These are phyloP conservation scores for Sitophilus oryzae DNA, from an alignment of 1,140 invertebrate genomes.

Conservation along the genomic window DNA sequence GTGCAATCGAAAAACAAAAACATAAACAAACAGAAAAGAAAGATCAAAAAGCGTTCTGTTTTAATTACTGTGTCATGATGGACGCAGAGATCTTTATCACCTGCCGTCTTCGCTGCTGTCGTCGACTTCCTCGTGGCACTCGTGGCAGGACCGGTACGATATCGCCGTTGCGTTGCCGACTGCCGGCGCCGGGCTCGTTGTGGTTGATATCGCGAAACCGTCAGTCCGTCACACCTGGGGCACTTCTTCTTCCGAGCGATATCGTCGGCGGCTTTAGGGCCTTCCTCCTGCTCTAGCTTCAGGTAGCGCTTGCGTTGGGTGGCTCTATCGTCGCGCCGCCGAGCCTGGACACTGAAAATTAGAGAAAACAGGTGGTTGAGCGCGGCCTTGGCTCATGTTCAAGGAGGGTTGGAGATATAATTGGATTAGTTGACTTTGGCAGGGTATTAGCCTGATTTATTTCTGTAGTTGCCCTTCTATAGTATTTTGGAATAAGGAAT, in stretches of 20 bases:
- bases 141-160: slow-evolving; percentile 16
- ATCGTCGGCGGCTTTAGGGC: slow-evolving; percentile 3
- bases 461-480: too few species aligned
- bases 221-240: slow-evolving; percentile 7
- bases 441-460: background rate
- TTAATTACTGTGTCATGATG: slow-evolving; percentile 23
- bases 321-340: background rate
- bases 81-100: slow-evolving; percentile 16
- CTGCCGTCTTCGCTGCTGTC: slow-evolving; percentile 7
- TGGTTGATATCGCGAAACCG: slow-evolving; percentile 8
- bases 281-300: too few species aligned
- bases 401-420: background rate
- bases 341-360: slow-evolving; percentile 3
- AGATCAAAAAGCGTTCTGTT: slow-evolving; percentile 6
- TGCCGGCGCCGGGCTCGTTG: background rate
- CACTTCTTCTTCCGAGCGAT: slow-evolving; percentile 7
- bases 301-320: slow-evolving; percentile 18
- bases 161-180: slow-evolving; percentile 3
- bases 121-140: background rate
- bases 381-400: background rate
- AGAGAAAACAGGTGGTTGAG: slow-evolving; percentile 15
- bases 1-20: background rate
- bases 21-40: slow-evolving; percentile 5
- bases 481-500: too few species aligned
- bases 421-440: background rate